Conservation (phyloP, 2,888 invertebrate species). For the Amphipoea oculea region DNA sequence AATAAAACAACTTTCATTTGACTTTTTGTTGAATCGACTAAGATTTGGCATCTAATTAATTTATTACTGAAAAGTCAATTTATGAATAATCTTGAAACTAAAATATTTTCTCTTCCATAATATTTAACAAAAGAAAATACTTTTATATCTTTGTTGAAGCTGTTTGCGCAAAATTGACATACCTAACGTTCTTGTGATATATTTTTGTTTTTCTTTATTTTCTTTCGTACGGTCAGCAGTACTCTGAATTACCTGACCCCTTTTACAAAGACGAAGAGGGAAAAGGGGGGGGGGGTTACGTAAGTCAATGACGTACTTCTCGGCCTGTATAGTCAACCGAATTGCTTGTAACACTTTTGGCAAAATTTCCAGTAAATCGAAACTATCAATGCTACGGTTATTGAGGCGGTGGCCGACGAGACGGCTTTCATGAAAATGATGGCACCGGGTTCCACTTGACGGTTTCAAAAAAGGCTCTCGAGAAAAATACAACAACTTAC, state of each 20-base stretch:
- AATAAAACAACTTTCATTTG: background rate
- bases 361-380: background rate
- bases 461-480: background rate
- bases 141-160: background rate
- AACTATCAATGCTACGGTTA: background rate
- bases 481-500: background rate
- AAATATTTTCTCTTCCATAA: constrained; percentile 13
- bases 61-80: constrained; percentile 29
- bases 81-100: constrained; percentile 29
- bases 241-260: background rate
- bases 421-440: background rate
- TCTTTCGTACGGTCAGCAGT: background rate
- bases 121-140: constrained; percentile 3
- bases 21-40: background rate
- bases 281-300: too few species aligned
- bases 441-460: too few species aligned
- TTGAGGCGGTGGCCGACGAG: background rate
- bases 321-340: background rate
- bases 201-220: background rate
- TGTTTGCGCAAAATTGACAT: constrained; percentile 28
- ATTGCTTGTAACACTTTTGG: background rate
- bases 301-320: background rate
- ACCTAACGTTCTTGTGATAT: background rate
- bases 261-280: background rate
- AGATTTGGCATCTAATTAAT: too few species aligned